phyloP scores from a whole-genome alignment of 1,140 invertebrate genomes.

The Diorhabda sublineata region DNA sequence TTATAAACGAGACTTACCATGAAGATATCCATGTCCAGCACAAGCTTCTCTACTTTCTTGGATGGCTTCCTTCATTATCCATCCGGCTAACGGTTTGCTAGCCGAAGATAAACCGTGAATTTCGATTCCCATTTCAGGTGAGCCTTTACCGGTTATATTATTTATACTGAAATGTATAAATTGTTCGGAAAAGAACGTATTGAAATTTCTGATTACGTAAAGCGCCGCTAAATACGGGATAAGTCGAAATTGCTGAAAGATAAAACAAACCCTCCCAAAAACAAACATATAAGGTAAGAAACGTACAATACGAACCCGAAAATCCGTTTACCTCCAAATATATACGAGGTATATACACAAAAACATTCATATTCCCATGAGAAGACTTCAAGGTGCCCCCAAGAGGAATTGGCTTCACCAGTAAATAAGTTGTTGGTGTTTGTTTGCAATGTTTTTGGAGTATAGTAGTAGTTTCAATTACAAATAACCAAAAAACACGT shows the following conservation, averaged over 20 bases:
- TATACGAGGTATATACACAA: too few relatives aligned
- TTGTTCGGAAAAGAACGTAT: conserved; percentile 48
- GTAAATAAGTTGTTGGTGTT: too few relatives aligned
- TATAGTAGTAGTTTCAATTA: too few relatives aligned
- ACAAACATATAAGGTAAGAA: too few relatives aligned
- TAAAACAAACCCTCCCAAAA: too few relatives aligned
- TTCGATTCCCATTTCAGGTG: conserved; percentile 58
- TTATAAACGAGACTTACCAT: conserved; percentile 52
- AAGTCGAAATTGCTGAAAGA: conserved; percentile 79
- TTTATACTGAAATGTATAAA: conserved; percentile 39
- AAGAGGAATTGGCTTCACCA: too few relatives aligned
- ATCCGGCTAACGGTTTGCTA: conserved; percentile 81
- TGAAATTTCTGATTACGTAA: conserved; percentile 73
- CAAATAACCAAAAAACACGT: too few relatives aligned
- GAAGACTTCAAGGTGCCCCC: too few relatives aligned
- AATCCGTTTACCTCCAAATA: too few relatives aligned
- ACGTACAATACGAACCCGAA: too few relatives aligned
- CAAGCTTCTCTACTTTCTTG: conserved; percentile 90
- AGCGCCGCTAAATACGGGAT: conserved; percentile 83
- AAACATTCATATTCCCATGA: too few relatives aligned
- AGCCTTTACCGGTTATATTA: conserved; percentile 26
- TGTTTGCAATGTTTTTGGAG: too few relatives aligned
- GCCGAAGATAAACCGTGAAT: conserved; percentile 88
- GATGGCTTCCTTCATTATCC: conserved; percentile 77
- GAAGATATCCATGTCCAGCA: conserved; percentile 77